Conservation (phyloP, 2,113 vertebrate genomes). For the Paramormyrops kingsleyae region DNA sequence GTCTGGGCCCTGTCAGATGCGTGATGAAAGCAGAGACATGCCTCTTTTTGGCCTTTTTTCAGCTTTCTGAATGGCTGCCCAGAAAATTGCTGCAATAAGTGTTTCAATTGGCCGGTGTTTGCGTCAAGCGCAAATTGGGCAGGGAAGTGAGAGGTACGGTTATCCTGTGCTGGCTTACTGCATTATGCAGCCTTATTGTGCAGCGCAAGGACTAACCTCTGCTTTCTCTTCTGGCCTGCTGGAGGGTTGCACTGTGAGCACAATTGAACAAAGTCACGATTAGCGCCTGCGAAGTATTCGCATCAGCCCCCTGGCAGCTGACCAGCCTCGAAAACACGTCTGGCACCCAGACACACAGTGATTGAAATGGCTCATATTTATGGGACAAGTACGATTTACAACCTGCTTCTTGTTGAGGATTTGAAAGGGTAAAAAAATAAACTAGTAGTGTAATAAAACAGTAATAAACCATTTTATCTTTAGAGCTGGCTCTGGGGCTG, state of each 20-base stretch:
- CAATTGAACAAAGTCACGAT: constrained; percentile 12
- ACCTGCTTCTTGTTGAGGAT: not conserved
- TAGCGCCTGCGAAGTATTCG: not conserved
- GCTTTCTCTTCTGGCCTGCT: not conserved
- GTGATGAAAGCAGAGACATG: constrained; percentile 51
- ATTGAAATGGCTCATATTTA: not conserved
- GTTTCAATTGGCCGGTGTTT: constrained; percentile 45
- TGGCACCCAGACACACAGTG: not conserved
- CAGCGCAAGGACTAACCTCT: not conserved
- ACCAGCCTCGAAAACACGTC: not conserved
- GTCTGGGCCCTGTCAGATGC: constrained; percentile 3
- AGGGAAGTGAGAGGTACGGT: constrained; percentile 26
- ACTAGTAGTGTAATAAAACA: constrained; percentile 18
- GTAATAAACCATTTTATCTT: not conserved
- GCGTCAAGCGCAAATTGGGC: constrained; percentile 29
- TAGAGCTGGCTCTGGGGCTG: not conserved
- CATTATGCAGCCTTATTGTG: constrained; percentile 28
- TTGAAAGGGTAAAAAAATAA: not conserved
- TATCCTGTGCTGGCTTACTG: constrained; percentile 20
- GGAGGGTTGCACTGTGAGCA: constrained; percentile 9
- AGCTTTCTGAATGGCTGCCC: constrained; percentile 62
- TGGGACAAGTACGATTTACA: not conserved
- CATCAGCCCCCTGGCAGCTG: not conserved
- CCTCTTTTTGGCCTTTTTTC: constrained; percentile 51
- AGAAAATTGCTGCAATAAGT: constrained; percentile 49